Base-by-base conservation (phyloP, 1,140 invertebrate species). In the Hirudo medicinalis region DNA sequence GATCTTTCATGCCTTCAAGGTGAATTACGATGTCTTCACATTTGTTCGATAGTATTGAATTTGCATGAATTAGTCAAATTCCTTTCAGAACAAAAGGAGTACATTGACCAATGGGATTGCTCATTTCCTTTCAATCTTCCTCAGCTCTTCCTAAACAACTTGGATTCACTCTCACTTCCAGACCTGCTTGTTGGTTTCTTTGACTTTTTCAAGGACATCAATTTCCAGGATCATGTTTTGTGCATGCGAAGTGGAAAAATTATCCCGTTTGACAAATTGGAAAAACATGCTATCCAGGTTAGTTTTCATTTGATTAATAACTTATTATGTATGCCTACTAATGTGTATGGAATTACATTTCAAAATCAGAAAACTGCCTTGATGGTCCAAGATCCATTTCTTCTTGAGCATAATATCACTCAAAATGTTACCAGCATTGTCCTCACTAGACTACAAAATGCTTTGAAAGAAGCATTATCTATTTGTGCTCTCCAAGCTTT, bases 341-440 rank as follows among this genome's bases (percentile, higher is more conserved):
- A 49, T 49, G 32, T 49, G 11, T 9, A 49, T 15, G 9, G 43
- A 49, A 49, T 49, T 49, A 9, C 43, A 49, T 49, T 49, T 49
- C 15, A 15, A 49, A 49, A 49, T 49, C 57, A 63, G 57, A 63
- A 63, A 63, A 63, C 57, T 8, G 11, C 29, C 8, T 13, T 63
- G 57, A 63, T 25, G 22, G 57, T 63, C 13, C 57, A 63, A 32
- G 57, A 63, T 63, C 57, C 57, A 22, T 63, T 63, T 32, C 57
- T 63, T 63, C 57, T 63, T 13, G 29, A 32, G 22, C 57, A 63
- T 22, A 63, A 63, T 15, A 63, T 63, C 19, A 63, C 57, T 20
- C 57, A 63, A 5, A 63, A 63, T 32, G 57, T 63, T 15, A 63
- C 22, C 57, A 22, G 11, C 57, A 13, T 63, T 20, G 57, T 63